phyloP scores from a whole-genome alignment of 1,140 invertebrate species.

The Philotrypesis tridentata region DNA sequence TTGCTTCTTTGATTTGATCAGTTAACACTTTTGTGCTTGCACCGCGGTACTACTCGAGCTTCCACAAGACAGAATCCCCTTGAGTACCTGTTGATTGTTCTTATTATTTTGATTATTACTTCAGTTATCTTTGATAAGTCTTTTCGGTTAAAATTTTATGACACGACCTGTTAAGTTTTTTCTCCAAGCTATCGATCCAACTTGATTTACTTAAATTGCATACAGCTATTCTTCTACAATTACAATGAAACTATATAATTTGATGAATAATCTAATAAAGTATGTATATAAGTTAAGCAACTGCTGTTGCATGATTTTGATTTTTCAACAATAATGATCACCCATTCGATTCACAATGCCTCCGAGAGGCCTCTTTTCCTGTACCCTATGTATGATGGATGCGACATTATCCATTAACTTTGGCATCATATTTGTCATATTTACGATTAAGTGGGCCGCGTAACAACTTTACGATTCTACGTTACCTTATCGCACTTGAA shows the following conservation, averaged over 20 bases:
- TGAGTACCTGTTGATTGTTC: constrained; percentile 37
- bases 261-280: background rate
- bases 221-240: background rate
- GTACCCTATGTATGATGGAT: background rate
- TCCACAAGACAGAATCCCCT: background rate
- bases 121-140: background rate
- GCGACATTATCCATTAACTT: constrained; percentile 25
- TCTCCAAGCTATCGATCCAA: background rate
- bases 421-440: constrained; percentile 18
- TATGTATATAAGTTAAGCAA: constrained; percentile 7
- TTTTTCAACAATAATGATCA: background rate
- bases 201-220: background rate
- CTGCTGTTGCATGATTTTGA: background rate
- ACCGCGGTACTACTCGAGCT: background rate
- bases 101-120: constrained; percentile 18
- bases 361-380: background rate
- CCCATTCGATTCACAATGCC: background rate
- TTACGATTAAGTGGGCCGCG: background rate
- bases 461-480: constrained; percentile 52
- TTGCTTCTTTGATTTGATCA: background rate
- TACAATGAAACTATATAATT: background rate
- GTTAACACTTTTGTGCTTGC: constrained; percentile 17
- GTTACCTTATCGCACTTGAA: constrained; percentile 59
- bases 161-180: background rate
- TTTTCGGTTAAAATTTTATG: background rate